These are phyloP conservation scores for Neoitamus cyanurus DNA, from an alignment of 2,888 invertebrate species.

Conservation along the genomic window DNA sequence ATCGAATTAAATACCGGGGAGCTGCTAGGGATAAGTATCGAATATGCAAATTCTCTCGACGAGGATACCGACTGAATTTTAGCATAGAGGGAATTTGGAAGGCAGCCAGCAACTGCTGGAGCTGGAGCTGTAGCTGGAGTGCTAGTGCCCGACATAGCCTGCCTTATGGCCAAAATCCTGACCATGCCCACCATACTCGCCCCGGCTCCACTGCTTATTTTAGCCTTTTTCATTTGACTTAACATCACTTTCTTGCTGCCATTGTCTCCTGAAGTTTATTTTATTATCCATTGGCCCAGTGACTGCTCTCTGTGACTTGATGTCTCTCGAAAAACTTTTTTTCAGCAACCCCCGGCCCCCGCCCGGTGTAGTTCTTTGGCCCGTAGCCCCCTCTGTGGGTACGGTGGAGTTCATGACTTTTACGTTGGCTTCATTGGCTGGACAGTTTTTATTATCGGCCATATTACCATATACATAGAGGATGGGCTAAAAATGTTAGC, in stretches of 20 bases:
- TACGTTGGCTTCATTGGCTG: not conserved
- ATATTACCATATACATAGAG: not conserved
- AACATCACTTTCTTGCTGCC: constrained; percentile 22
- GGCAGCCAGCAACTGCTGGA: not conserved
- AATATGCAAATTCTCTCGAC: constrained; percentile 25
- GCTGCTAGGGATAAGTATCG: constrained; percentile 24
- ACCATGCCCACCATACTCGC: not conserved
- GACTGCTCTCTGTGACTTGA: not conserved
- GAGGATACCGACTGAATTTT: constrained; percentile 17
- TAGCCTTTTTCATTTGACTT: constrained; percentile 26
- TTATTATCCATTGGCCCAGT: constrained; percentile 28
- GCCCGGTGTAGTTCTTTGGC: not conserved
- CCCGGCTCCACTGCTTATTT: not conserved
- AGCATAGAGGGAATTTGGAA: not conserved
- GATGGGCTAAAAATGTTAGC: not conserved
- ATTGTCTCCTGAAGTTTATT: constrained; percentile 29
- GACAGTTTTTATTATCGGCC: constrained; percentile 13
- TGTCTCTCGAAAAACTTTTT: not conserved
- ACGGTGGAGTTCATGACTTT: constrained; percentile 6
- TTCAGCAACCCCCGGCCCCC: not conserved
- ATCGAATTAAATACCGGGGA: constrained; percentile 32
- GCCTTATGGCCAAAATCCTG: constrained; percentile 16
- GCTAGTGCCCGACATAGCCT: not conserved
- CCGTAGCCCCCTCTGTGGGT: not conserved
- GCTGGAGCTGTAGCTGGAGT: not conserved